These are phyloP conservation scores for Chelon auratus DNA, from an alignment of 2,797 vertebrate species.

Conservation along the genomic window DNA sequence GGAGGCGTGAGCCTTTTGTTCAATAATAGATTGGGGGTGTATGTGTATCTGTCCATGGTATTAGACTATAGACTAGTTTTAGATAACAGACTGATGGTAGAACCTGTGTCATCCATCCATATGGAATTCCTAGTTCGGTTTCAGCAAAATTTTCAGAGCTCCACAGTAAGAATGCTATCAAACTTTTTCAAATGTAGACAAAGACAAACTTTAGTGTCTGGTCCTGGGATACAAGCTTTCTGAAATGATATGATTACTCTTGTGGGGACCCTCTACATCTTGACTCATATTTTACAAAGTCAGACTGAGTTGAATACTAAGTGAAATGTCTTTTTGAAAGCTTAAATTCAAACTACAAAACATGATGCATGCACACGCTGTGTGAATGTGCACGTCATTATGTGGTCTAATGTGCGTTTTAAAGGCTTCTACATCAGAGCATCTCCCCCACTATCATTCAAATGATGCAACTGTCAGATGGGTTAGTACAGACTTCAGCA, in stretches of 20 bases:
- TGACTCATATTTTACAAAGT: conserved; percentile 45
- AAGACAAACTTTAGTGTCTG: conserved; percentile 53
- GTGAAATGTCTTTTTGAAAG: conserved; percentile 27
- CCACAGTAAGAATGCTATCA: conserved; percentile 44
- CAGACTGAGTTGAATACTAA: conserved; percentile 43
- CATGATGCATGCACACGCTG: conserved; percentile 6
- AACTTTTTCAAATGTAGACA: conserved; percentile 55
- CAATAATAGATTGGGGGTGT: conserved; percentile 84
- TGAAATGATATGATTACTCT: conserved; percentile 61
- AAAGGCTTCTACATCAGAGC: conserved; percentile 64
- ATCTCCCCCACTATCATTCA: conserved; percentile 58
- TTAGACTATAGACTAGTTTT: conserved; percentile 81
- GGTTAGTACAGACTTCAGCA: conserved; percentile 55
- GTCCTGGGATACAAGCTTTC: conserved; percentile 39
- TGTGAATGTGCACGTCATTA: conserved; percentile 25
- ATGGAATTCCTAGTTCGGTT: conserved; percentile 58
- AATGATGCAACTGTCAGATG: conserved; percentile 73
- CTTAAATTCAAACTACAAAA: conserved; percentile 45
- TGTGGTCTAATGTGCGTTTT: conserved; percentile 66
- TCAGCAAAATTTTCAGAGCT: conserved; percentile 47
- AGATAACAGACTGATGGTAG: conserved; percentile 76
- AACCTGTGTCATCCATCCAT: conserved; percentile 57
- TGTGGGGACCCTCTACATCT: conserved; percentile 43
- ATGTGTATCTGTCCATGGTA: conserved; percentile 82
- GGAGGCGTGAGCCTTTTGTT: conserved; percentile 84